A percentile compares a stretch with the other conserved stretches of the same genome.
Conservation (phyloP, 2,113 vertebrate species). For the Tachysurus vachellii region DNA sequence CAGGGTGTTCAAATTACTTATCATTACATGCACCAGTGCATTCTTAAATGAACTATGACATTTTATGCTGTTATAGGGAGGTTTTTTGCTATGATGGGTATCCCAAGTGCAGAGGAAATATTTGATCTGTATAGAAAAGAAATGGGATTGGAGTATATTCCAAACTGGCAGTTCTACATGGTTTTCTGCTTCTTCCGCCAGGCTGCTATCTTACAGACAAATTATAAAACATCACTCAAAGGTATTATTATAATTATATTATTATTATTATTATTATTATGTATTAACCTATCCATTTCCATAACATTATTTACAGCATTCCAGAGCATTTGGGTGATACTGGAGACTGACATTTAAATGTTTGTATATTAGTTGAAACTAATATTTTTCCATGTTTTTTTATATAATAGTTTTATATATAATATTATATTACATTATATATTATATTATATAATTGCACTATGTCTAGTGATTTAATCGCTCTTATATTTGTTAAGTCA, state of each 20-base stretch:
- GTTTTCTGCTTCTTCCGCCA: slow-evolving; percentile 79
- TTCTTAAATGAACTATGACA: not conserved
- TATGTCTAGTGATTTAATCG: not conserved
- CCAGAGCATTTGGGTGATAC: not conserved
- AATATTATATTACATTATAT: not conserved
- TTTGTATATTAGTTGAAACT: not conserved
- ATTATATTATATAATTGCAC: not conserved
- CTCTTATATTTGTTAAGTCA: not conserved
- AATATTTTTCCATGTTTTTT: not conserved
- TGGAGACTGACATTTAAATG: not conserved
- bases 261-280: not conserved
- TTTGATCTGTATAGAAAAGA: slow-evolving; percentile 69
- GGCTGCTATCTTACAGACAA: slow-evolving; percentile 70
- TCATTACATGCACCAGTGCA: not conserved
- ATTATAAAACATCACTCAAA: slow-evolving; percentile 57
- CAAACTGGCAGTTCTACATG: slow-evolving; percentile 82
- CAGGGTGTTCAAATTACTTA: not conserved
- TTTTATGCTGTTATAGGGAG: slow-evolving; percentile 62
- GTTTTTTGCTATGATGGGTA: slow-evolving; percentile 60
- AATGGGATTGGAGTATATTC: slow-evolving; percentile 43
- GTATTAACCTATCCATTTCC: not conserved
- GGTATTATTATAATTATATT: slow-evolving; percentile 66
- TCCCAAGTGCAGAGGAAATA: slow-evolving; percentile 73
- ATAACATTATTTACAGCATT: not conserved
- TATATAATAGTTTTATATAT: too few relatives aligned